Evolutionary conservation across 2,797 vertebrate genomes (phyloP), one percentile per base, ranked within the genome.

Genomic region (Loris lydekkerianus): DNA sequence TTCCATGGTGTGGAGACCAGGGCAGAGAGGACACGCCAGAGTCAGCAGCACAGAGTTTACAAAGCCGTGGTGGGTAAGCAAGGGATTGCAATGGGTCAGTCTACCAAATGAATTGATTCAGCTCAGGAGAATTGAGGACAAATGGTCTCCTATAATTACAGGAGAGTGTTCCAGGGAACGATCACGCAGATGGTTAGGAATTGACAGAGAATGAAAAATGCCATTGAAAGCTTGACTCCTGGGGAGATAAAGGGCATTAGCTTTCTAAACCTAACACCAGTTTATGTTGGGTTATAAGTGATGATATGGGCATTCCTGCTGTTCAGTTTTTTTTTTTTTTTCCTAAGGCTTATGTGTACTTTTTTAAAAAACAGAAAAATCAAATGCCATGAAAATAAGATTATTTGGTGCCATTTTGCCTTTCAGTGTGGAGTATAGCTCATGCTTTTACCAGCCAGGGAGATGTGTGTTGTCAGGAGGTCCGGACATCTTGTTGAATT

Each of bases 371-470:
- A 65, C 14, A 67, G 31, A 67, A 29, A 67, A 31, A 67, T 67
- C 14, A 67, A 67, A 67, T 67, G 63, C 63, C 29, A 18, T n/a
- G 63, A 67, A 67, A 17, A n/a, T 67, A n/a, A 31, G 63, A 31
- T 67, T 31, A 67, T 7, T 67, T 8, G 14, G 17, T n/a, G 63
- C 14, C 15, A 29, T 67, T 17, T 67, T 17, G 29, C 14, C 63
- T 17, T 49, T 49, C 3, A 31, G 63, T 6, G 7, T 17, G 29
- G 29, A n/a, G 29, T 17, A 14, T 17, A 67, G 63, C 29, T 31
- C 29, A 3, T 17, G 2, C 14, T 67, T 17, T n/a, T 0, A 7
- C 63, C 6, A 67, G 17, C 29, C 2, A 17, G 31, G 29, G 17
- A 31, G 31, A 17, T 67, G 15, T 65, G 15, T 7, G 31, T 67